Conservation (phyloP, 2,888 invertebrate genomes). For the Trypoxylon attenuatum region DNA sequence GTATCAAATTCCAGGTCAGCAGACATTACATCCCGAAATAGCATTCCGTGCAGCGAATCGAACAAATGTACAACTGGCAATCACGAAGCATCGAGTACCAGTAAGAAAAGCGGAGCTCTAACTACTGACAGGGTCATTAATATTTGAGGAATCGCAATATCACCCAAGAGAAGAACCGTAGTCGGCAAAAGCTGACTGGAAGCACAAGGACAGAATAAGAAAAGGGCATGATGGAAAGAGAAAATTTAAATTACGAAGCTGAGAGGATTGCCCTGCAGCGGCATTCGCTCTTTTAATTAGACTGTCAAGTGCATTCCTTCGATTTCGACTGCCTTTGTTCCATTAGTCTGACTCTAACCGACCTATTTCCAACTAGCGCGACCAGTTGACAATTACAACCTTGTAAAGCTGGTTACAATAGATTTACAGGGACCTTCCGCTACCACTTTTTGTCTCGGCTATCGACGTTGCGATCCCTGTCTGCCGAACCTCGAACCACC, state of each 20-base stretch:
- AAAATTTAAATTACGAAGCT: conserved; percentile 5
- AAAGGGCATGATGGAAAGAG: background rate
- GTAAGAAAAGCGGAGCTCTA: too few relatives aligned
- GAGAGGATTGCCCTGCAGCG: conserved; percentile 1
- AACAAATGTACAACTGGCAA: too few relatives aligned
- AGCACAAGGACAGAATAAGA: background rate
- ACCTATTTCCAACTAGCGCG: conserved; percentile 40
- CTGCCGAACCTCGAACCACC: background rate
- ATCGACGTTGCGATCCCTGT: conserved; percentile 3
- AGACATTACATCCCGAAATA: too few relatives aligned
- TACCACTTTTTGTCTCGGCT: background rate
- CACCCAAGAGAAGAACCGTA: background rate
- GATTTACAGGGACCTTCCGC: background rate
- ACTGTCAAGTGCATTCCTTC: conserved; percentile 40
- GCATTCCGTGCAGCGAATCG: too few relatives aligned
- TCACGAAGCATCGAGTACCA: too few relatives aligned
- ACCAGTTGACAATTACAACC: conserved; percentile 33
- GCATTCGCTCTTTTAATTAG: conserved; percentile 32
- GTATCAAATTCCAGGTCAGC: too few relatives aligned
- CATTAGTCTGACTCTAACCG: conserved; percentile 21
- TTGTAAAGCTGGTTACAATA: conserved; percentile 18
- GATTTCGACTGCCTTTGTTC: conserved; percentile 28
- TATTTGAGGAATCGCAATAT: background rate
- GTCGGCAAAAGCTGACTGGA: background rate
- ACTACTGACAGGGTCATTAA: too few relatives aligned